These are phyloP conservation scores for Huso huso DNA, from an alignment of 2,797 vertebrate genomes.

Conservation along the genomic window DNA sequence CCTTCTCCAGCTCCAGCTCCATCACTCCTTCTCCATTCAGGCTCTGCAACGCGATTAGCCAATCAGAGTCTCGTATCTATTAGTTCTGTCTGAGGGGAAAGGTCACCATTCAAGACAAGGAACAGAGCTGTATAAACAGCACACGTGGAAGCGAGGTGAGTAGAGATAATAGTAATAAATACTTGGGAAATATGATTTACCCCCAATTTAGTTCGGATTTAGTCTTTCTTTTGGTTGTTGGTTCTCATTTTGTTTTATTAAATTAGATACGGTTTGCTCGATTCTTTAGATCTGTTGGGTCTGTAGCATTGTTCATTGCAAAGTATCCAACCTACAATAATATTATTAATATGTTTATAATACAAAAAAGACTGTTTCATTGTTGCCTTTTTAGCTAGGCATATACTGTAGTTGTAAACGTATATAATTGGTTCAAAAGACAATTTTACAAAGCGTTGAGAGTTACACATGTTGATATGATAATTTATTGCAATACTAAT, in stretches of 20 bases:
- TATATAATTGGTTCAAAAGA: too few relatives aligned
- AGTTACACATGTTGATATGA: too few relatives aligned
- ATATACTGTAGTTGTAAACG: too few relatives aligned
- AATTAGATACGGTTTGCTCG: too few relatives aligned
- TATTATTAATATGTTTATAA: too few relatives aligned
- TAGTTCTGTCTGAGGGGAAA: constrained; percentile 39
- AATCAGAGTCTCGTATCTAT: constrained; percentile 21
- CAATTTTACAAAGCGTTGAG: too few relatives aligned
- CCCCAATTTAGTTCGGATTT: not conserved
- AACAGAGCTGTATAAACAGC: not conserved
- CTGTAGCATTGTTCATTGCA: too few relatives aligned
- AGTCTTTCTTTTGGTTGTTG: not conserved
- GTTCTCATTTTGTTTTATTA: constrained; percentile 5
- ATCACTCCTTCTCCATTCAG: not conserved
- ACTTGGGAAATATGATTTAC: constrained; percentile 5
- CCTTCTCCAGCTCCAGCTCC: not conserved
- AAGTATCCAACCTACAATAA: too few relatives aligned
- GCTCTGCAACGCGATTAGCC: not conserved
- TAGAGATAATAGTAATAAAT: constrained; percentile 23
- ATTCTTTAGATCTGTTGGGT: too few relatives aligned
- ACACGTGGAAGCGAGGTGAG: not conserved
- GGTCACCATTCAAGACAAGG: constrained; percentile 1
- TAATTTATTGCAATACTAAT: too few relatives aligned
- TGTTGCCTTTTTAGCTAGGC: too few relatives aligned
- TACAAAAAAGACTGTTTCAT: too few relatives aligned